These are phyloP conservation scores for Prionchulus punctatus DNA, from an alignment of 2,888 invertebrate genomes.

Conservation along the genomic window DNA sequence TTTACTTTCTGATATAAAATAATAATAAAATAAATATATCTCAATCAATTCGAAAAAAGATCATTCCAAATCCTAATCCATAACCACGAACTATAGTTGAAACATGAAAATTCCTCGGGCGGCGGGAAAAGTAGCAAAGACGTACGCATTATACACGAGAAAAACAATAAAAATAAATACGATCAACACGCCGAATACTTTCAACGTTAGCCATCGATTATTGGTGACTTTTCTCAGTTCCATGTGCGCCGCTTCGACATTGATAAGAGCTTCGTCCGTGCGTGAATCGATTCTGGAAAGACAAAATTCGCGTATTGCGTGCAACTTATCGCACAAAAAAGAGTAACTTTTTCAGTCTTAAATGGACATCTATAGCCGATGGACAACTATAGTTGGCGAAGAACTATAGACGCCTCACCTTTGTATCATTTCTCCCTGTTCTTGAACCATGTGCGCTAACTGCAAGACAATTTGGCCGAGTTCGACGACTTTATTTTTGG, in stretches of 20 bases:
- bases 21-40: too few species aligned
- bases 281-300: conserved; percentile 73
- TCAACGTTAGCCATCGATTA: conserved; percentile 97
- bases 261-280: conserved; percentile 80
- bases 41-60: too few species aligned
- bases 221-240: conserved; percentile 90
- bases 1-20: too few species aligned
- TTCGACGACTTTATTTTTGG: conserved; percentile 96
- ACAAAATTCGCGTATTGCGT: too few species aligned
- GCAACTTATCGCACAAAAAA: too few species aligned
- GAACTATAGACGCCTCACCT: conserved; percentile 37
- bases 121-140: too few species aligned
- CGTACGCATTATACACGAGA: too few species aligned
- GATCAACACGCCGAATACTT: conserved; percentile 92
- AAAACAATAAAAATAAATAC: conserved; percentile 97
- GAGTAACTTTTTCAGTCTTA: too few species aligned
- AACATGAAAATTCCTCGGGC: too few species aligned
- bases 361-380: too few species aligned
- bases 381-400: neutral
- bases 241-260: conserved; percentile 90
- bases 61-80: too few species aligned
- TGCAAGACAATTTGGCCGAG: conserved; percentile 79
- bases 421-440: conserved; percentile 93
- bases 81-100: too few species aligned
- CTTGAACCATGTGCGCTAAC: conserved; percentile 66